Evolutionary conservation across 2,113 vertebrate genomes (phyloP).

Genomic region (Antechinus stuartii): DNA sequence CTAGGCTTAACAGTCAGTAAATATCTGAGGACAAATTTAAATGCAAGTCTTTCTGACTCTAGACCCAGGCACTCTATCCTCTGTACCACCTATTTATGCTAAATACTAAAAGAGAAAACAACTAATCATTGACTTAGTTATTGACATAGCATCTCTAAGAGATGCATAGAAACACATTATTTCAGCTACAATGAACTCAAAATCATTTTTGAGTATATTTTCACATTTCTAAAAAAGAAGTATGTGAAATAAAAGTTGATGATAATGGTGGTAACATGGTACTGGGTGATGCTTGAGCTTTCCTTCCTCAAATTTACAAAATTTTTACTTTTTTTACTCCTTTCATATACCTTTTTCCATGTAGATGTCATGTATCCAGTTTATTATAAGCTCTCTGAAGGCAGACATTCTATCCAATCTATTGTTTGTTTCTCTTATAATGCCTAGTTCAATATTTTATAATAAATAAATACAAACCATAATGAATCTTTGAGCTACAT

Average conservation of each 20-base stretch:
- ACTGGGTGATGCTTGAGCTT: not conserved
- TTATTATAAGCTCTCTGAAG: not conserved
- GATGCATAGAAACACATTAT: not conserved
- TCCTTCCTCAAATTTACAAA: not conserved
- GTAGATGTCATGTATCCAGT: not conserved
- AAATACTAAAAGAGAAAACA: slow-evolving; percentile 47
- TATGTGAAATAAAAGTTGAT: not conserved
- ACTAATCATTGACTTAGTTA: not conserved
- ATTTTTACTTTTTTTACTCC: not conserved
- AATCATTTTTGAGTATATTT: not conserved
- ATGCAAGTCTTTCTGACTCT: not conserved
- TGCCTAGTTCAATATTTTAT: not conserved
- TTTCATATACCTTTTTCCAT: not conserved
- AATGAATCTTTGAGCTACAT: not conserved
- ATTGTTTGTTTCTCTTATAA: not conserved
- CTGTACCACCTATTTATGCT: not conserved
- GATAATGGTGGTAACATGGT: not conserved
- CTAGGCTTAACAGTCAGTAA: not conserved
- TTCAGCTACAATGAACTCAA: not conserved
- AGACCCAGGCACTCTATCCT: not conserved
- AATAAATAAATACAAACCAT: not conserved
- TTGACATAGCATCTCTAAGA: not conserved
- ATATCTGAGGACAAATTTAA: not conserved
- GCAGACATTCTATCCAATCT: not conserved
- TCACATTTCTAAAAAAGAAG: not conserved